These are phyloP conservation scores for Onychomys arenicola DNA, from an alignment of 2,797 vertebrate species.

Conservation along the genomic window DNA sequence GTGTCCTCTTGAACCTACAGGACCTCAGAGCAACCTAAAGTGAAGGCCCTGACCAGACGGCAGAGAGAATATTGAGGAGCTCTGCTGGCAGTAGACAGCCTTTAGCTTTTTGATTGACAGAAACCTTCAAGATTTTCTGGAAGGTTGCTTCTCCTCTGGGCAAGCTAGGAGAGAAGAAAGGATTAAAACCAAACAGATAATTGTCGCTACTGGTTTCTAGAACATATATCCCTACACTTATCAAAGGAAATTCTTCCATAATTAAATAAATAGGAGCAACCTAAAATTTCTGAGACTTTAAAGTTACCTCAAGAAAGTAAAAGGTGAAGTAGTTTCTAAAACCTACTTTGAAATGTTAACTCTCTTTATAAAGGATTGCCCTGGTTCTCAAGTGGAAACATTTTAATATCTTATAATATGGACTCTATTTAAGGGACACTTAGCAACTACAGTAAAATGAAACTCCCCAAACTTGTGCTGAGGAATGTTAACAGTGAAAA, in stretches of 20 bases:
- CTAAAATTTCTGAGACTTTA: conserved; percentile 23
- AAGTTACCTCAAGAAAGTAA: conserved; percentile 15
- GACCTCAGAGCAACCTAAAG: conserved; percentile 75
- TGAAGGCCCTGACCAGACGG: conserved; percentile 70
- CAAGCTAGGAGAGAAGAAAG: conserved; percentile 15
- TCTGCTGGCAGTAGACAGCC: background rate
- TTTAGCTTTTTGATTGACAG: conserved; percentile 68
- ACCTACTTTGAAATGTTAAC: background rate
- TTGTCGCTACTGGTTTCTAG: conserved; percentile 36
- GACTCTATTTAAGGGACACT: background rate
- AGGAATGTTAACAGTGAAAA: background rate
- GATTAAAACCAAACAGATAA: conserved; percentile 1
- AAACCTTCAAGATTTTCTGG: conserved; percentile 43
- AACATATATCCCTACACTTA: background rate
- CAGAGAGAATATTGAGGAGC: conserved; percentile 38
- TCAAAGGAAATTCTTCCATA: conserved; percentile 19
- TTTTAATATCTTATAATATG: background rate
- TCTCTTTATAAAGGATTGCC: background rate
- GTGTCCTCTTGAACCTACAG: conserved; percentile 81
- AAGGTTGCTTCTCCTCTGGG: conserved; percentile 56
- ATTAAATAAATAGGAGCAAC: conserved; percentile 32
- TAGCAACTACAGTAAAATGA: conserved; percentile 7
- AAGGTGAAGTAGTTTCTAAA: background rate
- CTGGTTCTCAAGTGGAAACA: background rate
- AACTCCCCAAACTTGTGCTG: background rate